A percentile compares a stretch with the other conserved stretches of the same genome.
phyloP scores from a whole-genome alignment of 2,888 invertebrate species.

The Synanthedon vespiformis region DNA sequence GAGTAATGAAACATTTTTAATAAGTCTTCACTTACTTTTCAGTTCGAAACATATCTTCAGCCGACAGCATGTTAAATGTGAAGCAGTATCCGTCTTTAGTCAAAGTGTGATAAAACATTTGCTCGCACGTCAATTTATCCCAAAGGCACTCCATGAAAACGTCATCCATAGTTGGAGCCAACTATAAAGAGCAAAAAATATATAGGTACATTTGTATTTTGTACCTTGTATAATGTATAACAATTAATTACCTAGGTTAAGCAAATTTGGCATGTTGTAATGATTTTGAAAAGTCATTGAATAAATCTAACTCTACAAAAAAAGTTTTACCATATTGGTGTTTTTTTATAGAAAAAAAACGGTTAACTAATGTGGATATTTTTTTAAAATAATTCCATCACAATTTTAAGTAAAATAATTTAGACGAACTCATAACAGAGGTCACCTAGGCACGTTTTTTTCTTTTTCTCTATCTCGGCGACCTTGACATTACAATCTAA shows the following conservation, averaged over 20 bases:
- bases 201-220: no score
- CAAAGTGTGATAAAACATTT: constrained; percentile 69
- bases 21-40: constrained; percentile 43
- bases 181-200: constrained; percentile 23
- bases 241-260: no score
- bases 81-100: constrained; percentile 75
- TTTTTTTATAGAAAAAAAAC: no score
- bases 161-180: constrained; percentile 57
- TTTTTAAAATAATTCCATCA: not conserved
- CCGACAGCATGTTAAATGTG: constrained; percentile 71
- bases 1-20: no score
- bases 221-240: no score
- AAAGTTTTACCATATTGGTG: no score
- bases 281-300: no score
- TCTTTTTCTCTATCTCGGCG: not conserved
- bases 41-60: constrained; percentile 62
- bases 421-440: not conserved
- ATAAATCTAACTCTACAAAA: no score
- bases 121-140: constrained; percentile 51
- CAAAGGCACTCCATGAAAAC: constrained; percentile 57
- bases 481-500: not conserved
- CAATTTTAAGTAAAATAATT: not conserved
- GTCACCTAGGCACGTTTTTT: not conserved
- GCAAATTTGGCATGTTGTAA: no score
- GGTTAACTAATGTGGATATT: no score